Conservation (phyloP, 2,113 vertebrate species). For the Channa argus region DNA sequence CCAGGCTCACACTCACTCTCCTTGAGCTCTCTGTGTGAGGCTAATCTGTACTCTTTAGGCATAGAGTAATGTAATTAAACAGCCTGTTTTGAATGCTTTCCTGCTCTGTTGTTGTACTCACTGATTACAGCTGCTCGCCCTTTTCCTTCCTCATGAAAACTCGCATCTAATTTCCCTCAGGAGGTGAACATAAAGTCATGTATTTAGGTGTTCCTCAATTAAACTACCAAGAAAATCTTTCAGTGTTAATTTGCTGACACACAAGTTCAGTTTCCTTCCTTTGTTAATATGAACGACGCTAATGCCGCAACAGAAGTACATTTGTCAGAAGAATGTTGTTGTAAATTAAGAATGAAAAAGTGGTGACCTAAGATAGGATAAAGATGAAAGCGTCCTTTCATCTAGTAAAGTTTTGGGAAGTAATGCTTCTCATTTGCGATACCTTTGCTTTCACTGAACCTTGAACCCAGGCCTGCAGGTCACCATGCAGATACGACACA, state of each 20-base stretch:
- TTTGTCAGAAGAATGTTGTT: constrained; percentile 56
- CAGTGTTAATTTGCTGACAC: constrained; percentile 6
- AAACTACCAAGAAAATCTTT: constrained; percentile 1
- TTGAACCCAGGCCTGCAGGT: constrained; percentile 31
- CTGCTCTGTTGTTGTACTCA: constrained; percentile 46
- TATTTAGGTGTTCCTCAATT: not conserved
- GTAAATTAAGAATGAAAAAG: constrained; percentile 23
- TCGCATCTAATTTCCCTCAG: constrained; percentile 13
- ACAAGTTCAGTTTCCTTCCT: constrained; percentile 13
- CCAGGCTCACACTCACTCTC: not conserved
- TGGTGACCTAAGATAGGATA: constrained; percentile 21
- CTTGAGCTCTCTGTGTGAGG: constrained; percentile 22
- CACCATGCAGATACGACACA: constrained; percentile 39
- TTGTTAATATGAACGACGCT: not conserved
- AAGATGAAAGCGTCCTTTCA: constrained; percentile 53
- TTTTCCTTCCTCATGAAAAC: constrained; percentile 63
- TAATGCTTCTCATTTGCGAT: constrained; percentile 14
- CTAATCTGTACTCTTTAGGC: constrained; percentile 33
- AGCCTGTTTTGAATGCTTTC: constrained; percentile 66
- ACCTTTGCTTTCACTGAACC: constrained; percentile 22
- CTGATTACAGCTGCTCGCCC: constrained; percentile 47
- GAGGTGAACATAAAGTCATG: not conserved
- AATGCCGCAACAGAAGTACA: constrained; percentile 20
- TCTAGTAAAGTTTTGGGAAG: constrained; percentile 46
- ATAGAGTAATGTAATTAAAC: constrained; percentile 62